Evolutionary conservation across 2,113 vertebrate species (phyloP).

Genomic region (Tapirus terrestris): DNA sequence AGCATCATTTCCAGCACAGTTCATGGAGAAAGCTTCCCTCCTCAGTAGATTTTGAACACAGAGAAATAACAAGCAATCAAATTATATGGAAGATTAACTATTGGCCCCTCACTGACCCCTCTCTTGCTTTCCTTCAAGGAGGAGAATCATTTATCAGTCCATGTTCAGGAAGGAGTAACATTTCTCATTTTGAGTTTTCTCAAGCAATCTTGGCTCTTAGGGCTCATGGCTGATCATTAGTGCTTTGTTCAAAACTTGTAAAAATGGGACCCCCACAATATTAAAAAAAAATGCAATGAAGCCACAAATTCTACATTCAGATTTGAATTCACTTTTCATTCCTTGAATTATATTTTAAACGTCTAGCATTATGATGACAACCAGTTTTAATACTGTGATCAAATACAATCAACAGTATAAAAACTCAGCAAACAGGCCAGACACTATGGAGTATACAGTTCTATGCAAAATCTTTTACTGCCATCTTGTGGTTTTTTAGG

Average conservation of each 20-base stretch:
- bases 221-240: neutral
- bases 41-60: constrained; percentile 2
- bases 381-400: neutral
- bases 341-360: neutral
- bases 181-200: neutral
- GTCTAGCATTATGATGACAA: neutral
- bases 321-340: neutral
- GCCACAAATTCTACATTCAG: neutral
- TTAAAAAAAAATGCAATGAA: neutral
- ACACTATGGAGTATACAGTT: rapidly evolving
- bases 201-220: neutral
- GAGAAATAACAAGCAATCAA: constrained; percentile 49
- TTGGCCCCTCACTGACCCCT: neutral
- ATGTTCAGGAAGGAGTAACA: neutral
- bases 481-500: constrained; percentile 79
- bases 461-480: constrained; percentile 55
- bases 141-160: neutral
- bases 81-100: neutral
- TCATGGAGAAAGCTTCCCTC: neutral
- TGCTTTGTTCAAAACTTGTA: neutral
- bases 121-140: neutral
- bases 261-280: neutral
- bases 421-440: neutral
- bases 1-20: neutral
- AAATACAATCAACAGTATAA: neutral